A percentile compares a stretch with the other conserved stretches of the same genome.
phyloP scores from a whole-genome alignment of 2,888 invertebrate species.

The Fragum fragum region DNA sequence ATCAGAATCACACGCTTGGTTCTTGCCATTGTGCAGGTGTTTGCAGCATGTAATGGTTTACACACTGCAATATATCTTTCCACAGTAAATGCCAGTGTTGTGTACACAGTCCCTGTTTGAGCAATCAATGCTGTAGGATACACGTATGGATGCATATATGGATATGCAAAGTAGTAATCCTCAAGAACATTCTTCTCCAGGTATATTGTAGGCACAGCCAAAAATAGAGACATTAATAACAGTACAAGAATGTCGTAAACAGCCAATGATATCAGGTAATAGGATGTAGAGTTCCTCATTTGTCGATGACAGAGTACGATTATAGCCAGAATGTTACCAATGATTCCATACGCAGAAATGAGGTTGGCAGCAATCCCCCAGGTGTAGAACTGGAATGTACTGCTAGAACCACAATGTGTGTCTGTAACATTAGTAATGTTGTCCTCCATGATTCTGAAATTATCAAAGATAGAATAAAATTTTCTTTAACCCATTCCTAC shows the following conservation, averaged over 20 bases:
- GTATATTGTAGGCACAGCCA: conserved; percentile 80
- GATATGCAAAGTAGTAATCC: conserved; percentile 92
- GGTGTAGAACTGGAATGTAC: conserved; percentile 89
- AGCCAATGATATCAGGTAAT: conserved; percentile 96
- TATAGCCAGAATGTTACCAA: conserved; percentile 85
- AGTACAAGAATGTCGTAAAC: conserved; percentile 97
- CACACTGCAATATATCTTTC: conserved; percentile 96
- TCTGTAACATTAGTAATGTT: conserved; percentile 27
- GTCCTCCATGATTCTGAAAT: conserved; percentile 32
- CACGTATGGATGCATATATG: conserved; percentile 93
- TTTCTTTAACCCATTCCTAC: too few relatives aligned
- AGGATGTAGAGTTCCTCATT: conserved; percentile 98
- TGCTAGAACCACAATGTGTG: conserved; percentile 44
- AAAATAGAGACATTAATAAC: conserved; percentile 87
- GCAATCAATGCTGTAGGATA: conserved; percentile 93
- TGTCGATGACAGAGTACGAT: conserved; percentile 89
- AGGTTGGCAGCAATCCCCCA: conserved; percentile 96
- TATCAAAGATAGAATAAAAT: too few relatives aligned
- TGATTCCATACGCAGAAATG: conserved; percentile 92
- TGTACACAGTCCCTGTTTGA: conserved; percentile 97
- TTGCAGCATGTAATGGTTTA: conserved; percentile 93
- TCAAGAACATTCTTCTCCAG: conserved; percentile 91
- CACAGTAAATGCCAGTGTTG: conserved; percentile 90
- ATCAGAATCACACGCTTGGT: conserved; percentile 94
- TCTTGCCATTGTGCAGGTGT: conserved; percentile 95